These are phyloP conservation scores for Pipistrellus pygmaeus DNA, from an alignment of 2,797 vertebrate species.

Conservation along the genomic window DNA sequence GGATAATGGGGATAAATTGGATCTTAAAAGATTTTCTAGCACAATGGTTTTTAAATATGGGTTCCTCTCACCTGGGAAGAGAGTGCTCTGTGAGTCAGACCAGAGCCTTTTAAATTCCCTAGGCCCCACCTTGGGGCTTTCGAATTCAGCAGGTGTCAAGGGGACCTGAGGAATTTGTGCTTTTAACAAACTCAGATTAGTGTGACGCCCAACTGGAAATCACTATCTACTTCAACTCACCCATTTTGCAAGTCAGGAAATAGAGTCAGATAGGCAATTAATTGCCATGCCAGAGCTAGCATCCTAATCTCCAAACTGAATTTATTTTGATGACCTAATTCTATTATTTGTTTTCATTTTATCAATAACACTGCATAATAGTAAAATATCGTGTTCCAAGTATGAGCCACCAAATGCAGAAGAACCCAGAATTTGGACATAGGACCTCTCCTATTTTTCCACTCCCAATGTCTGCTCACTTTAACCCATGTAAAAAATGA, in stretches of 20 bases:
- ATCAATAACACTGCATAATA: not conserved
- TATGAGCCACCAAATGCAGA: not conserved
- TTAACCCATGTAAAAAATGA: constrained; percentile 17
- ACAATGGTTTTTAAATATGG: not conserved
- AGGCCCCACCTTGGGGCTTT: not conserved
- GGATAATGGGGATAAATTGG: not conserved
- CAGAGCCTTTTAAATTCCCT: not conserved
- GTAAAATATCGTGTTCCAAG: not conserved
- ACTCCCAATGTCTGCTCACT: not conserved
- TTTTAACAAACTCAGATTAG: not conserved
- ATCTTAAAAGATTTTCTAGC: constrained; percentile 45
- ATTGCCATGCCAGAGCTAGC: not conserved
- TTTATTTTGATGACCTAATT: constrained; percentile 48
- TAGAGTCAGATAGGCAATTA: not conserved
- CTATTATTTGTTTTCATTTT: constrained; percentile 31
- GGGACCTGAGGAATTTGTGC: not conserved
- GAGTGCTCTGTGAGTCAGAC: not conserved
- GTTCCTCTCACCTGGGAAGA: not conserved
- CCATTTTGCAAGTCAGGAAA: not conserved
- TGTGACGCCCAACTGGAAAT: not conserved
- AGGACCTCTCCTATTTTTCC: not conserved
- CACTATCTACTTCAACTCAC: not conserved
- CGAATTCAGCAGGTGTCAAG: not conserved
- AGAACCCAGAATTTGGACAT: not conserved
- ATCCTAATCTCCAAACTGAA: not conserved